A percentile compares a stretch with the other conserved stretches of the same genome.
Conservation (phyloP, 2,888 invertebrate species). For the Falcaria lacertinaria region DNA sequence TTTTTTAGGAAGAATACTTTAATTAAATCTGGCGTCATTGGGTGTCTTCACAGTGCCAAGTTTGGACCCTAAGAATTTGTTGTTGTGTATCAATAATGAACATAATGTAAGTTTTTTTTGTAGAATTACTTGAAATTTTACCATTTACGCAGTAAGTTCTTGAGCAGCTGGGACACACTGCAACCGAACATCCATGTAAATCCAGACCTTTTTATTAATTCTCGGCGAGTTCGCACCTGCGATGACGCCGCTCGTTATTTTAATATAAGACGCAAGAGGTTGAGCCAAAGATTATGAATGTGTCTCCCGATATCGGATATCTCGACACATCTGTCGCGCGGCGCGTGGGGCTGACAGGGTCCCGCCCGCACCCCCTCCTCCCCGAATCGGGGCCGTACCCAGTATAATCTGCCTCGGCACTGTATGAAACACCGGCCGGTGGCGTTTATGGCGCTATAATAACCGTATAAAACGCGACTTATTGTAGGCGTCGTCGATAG, state of each 20-base stretch:
- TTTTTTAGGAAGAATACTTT: constrained; percentile 60
- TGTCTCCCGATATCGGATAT: constrained; percentile 77
- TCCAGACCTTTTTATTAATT: constrained; percentile 52
- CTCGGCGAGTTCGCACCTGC: constrained; percentile 59
- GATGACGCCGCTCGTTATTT: constrained; percentile 55
- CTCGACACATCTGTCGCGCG: constrained; percentile 76
- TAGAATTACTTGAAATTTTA: no score
- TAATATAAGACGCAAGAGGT: constrained; percentile 72
- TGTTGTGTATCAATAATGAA: no score
- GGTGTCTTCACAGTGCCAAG: constrained; percentile 31
- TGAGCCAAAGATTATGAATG: constrained; percentile 76
- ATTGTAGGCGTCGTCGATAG: constrained; percentile 78
- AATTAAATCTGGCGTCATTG: constrained; percentile 60
- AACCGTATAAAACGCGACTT: constrained; percentile 79
- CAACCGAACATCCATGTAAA: constrained; percentile 26
- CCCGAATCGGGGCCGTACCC: constrained; percentile 57
- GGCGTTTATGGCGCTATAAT: constrained; percentile 79
- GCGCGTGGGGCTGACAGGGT: constrained; percentile 72
- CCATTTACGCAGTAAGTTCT: no score
- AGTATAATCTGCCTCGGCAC: constrained; percentile 74
- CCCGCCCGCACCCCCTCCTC: constrained; percentile 39
- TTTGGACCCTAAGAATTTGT: constrained; percentile 13
- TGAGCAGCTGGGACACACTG: constrained; percentile 19
- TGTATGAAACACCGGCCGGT: constrained; percentile 78
- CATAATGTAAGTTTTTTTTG: no score